Evolutionary conservation across 2,113 vertebrate species (phyloP).

Genomic region (Tupaia tana): DNA sequence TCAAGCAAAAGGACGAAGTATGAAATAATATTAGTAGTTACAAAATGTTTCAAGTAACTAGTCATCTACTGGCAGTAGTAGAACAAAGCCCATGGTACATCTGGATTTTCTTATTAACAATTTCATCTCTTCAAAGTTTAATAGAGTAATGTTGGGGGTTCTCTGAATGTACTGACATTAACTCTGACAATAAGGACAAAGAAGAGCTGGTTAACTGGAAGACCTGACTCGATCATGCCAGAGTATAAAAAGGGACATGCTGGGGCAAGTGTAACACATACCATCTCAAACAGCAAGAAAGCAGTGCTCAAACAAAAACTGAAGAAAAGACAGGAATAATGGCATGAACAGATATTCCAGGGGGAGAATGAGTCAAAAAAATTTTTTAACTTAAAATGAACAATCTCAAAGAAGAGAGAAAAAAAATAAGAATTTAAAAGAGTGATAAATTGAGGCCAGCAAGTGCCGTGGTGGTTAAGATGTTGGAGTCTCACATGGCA

Average conservation of each 20-base stretch:
- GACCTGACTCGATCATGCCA: neutral
- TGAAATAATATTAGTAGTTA: neutral
- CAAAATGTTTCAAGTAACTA: neutral
- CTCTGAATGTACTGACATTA: neutral
- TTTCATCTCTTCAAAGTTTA: neutral
- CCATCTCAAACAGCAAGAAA: neutral
- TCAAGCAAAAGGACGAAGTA: neutral
- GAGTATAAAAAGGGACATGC: neutral
- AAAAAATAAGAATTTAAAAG: neutral
- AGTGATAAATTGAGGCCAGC: too few species aligned
- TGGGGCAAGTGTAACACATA: neutral
- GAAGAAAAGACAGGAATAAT: neutral
- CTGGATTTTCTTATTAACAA: neutral
- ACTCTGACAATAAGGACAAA: neutral
- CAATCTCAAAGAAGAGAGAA: neutral
- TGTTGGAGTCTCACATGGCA: too few species aligned
- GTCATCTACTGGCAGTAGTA: neutral
- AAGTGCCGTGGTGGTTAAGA: too few species aligned
- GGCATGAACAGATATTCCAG: neutral
- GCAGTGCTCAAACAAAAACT: conserved; percentile 16
- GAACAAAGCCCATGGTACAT: neutral
- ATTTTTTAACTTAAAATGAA: conserved; percentile 2
- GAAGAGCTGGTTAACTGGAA: neutral
- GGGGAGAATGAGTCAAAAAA: neutral
- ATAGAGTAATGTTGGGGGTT: neutral